phyloP scores from a whole-genome alignment of 1,140 invertebrate species.

The Cyrtorhinus lividipennis region DNA sequence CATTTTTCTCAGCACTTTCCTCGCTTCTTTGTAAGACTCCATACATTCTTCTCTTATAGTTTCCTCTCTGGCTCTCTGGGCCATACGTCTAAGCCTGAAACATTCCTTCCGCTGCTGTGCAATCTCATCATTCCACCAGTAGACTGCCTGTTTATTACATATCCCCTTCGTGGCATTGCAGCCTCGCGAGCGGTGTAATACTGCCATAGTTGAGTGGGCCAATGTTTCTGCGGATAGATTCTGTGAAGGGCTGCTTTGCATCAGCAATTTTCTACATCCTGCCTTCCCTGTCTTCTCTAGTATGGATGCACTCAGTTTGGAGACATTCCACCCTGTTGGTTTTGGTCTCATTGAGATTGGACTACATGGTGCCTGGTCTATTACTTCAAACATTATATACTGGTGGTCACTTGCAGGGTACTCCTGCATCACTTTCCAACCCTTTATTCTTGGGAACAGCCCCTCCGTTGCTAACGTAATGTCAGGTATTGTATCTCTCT shows the following conservation, averaged over 20 bases:
- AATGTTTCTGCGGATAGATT: too few relatives aligned
- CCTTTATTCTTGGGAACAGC: neutral
- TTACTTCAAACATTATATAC: neutral
- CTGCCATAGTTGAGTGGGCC: neutral
- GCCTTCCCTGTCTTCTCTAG: neutral
- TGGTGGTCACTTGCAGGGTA: neutral
- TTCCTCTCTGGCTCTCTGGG: neutral
- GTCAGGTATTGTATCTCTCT: neutral
- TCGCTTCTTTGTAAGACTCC: neutral
- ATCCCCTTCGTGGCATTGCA: neutral
- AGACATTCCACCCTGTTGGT: neutral
- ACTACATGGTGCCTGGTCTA: neutral
- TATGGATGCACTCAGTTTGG: neutral
- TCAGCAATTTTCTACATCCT: neutral
- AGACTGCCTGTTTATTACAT: constrained; percentile 10
- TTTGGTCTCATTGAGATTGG: neutral
- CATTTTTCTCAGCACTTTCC: neutral
- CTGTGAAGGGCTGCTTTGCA: neutral
- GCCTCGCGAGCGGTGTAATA: neutral
- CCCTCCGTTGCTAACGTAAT: neutral
- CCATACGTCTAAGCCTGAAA: constrained; percentile 12
- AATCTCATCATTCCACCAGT: constrained; percentile 29
- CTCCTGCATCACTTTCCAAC: neutral
- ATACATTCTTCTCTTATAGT: neutral
- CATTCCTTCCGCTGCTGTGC: constrained; percentile 24